Conservation (phyloP, 2,113 vertebrate genomes). For the Hiodon alosoides region DNA sequence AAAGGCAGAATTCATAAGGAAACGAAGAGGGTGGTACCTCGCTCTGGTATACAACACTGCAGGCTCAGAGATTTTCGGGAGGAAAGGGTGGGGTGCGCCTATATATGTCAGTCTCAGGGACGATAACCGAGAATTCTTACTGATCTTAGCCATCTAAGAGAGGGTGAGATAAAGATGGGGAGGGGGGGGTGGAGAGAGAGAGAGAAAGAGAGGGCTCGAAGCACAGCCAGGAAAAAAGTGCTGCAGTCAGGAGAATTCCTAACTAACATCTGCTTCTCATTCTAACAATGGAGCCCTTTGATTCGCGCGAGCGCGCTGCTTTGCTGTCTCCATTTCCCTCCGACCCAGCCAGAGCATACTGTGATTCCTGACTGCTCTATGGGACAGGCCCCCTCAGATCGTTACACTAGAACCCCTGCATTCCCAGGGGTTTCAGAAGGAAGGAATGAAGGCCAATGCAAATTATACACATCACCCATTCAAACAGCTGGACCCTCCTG, state of each 20-base stretch:
- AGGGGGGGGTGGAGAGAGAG: background rate
- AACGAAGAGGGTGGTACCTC: conserved; percentile 23
- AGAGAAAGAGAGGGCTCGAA: conserved; percentile 27
- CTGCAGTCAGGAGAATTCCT: conserved; percentile 76
- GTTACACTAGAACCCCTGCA: conserved; percentile 4
- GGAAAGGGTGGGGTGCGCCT: conserved; percentile 7
- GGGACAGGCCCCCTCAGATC: conserved; percentile 18
- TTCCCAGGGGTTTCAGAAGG: background rate
- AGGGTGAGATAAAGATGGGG: conserved; percentile 15
- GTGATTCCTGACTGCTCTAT: conserved; percentile 29
- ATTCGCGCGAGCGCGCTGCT: conserved; percentile 45
- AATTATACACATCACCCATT: no score
- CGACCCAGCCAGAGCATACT: conserved; percentile 9
- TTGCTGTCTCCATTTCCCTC: conserved; percentile 24
- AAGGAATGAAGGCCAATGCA: no score
- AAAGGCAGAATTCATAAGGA: conserved; percentile 33
- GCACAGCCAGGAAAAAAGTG: conserved; percentile 56
- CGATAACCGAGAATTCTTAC: conserved; percentile 20
- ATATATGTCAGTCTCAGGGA: conserved; percentile 6
- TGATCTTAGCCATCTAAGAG: background rate
- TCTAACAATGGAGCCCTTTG: conserved; percentile 75
- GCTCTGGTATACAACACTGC: conserved; percentile 19
- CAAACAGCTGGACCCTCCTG: no score
- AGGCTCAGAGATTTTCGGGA: background rate
- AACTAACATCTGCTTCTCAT: conserved; percentile 85